phyloP scores from a whole-genome alignment of 2,888 invertebrate species.

The Lottia scabra region DNA sequence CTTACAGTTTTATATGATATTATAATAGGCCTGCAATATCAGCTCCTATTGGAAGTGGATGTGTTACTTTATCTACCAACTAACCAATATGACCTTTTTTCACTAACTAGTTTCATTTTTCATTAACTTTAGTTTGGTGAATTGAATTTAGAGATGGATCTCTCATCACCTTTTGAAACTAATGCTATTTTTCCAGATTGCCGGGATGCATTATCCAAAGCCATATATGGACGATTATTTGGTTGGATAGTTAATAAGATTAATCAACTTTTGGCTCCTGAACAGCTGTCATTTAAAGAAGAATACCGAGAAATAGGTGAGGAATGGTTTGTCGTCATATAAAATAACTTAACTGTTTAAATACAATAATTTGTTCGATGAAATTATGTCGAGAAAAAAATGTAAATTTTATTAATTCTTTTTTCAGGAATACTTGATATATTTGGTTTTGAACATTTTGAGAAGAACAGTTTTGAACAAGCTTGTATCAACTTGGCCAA shows the following conservation, averaged over 20 bases:
- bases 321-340: not conserved
- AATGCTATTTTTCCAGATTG: constrained; percentile 64
- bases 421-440: constrained; percentile 64
- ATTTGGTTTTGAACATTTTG: constrained; percentile 68
- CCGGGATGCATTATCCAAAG: constrained; percentile 70
- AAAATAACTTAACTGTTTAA: no score
- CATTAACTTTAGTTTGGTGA: no score
- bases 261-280: constrained; percentile 68
- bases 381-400: no score
- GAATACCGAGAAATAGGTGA: constrained; percentile 51
- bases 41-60: no score
- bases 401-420: not conserved
- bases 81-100: no score
- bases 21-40: no score
- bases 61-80: no score
- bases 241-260: constrained; percentile 71
- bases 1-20: no score
- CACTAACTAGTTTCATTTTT: no score
- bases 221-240: constrained; percentile 71
- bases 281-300: constrained; percentile 32
- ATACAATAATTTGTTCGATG: no score
- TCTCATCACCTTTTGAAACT: no score
- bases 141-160: no score
- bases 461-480: constrained; percentile 67
- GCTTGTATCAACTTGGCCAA: constrained; percentile 68